Conservation (phyloP, 2,888 invertebrate species). For the Halictus quadricinctus region DNA sequence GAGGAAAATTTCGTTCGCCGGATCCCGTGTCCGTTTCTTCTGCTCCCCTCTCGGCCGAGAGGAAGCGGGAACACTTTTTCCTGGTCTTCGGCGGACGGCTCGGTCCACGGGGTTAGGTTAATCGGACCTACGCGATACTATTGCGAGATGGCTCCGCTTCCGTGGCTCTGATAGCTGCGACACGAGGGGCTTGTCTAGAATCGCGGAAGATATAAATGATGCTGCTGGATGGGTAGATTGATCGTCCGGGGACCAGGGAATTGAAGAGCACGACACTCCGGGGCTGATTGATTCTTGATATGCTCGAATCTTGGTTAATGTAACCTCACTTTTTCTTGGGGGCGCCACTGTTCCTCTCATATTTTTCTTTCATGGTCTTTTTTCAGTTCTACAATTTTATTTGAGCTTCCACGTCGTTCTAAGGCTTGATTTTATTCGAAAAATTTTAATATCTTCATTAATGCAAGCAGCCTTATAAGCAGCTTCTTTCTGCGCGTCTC, state of each 20-base stretch:
- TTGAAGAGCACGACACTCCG: neutral
- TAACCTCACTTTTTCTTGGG: neutral
- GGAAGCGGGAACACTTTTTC: neutral
- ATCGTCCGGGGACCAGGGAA: constrained; percentile 8
- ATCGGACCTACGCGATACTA: constrained; percentile 3
- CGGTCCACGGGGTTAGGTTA: constrained; percentile 1
- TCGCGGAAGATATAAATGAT: constrained; percentile 54
- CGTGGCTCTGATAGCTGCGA: constrained; percentile 24
- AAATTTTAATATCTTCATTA: too few species aligned
- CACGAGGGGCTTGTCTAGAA: constrained; percentile 10
- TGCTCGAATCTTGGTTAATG: constrained; percentile 1
- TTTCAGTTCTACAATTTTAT: neutral
- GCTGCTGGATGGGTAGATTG: constrained; percentile 23
- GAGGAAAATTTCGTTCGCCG: constrained; percentile 54
- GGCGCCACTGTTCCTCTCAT: neutral
- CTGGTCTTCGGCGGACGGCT: neutral
- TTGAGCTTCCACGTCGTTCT: too few species aligned
- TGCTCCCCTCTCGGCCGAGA: neutral
- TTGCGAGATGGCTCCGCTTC: constrained; percentile 18
- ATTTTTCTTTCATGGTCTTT: neutral
- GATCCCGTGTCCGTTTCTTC: constrained; percentile 43
- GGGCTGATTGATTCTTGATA: neutral
- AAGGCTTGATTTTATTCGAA: too few species aligned
- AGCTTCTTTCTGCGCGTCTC: too few species aligned
- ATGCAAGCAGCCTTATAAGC: too few species aligned